A percentile compares a stretch with the other conserved stretches of the same genome.
Evolutionary conservation across 2,888 invertebrate species (phyloP).

Genomic region (Invenusta paracnida): DNA sequence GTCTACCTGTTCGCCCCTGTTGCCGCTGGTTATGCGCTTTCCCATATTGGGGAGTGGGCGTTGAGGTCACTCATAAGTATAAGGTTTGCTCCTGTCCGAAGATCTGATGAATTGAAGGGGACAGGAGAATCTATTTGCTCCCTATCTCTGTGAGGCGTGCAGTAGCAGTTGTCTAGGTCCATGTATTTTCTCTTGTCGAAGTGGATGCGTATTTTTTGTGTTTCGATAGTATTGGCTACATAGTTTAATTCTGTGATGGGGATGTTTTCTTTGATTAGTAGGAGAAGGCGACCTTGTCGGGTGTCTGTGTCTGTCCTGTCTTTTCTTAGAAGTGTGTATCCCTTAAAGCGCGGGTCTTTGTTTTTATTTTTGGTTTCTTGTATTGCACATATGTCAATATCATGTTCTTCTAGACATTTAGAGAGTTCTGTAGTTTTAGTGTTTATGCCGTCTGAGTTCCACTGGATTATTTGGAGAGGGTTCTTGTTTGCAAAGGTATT

Average conservation of each 20-base stretch:
- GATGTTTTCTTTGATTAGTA: not conserved
- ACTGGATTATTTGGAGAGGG: not conserved
- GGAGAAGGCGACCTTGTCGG: not conserved
- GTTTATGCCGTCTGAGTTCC: not conserved
- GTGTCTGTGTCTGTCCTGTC: not conserved
- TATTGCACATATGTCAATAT: not conserved
- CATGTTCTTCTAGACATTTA: not conserved
- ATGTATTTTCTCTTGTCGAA: not conserved
- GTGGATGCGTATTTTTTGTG: not conserved
- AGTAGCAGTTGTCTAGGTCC: not conserved
- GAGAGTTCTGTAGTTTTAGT: not conserved
- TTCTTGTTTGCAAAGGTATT: not conserved
- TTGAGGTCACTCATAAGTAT: not conserved
- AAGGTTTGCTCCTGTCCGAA: not conserved
- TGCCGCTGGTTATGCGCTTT: not conserved
- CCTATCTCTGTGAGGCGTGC: not conserved
- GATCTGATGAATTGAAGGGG: not conserved
- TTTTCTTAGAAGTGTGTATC: not conserved
- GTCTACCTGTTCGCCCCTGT: not conserved
- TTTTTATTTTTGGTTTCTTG: not conserved
- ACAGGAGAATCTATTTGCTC: not conserved
- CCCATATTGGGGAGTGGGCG: not conserved
- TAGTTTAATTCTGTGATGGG: not conserved
- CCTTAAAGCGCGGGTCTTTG: not conserved
- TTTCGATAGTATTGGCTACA: not conserved